Percentiles rank a stretch among this genome's conserved stretches.
These are phyloP conservation scores for Ancistrus triradiatus DNA, from an alignment of 2,113 vertebrate genomes.

Conservation along the genomic window DNA sequence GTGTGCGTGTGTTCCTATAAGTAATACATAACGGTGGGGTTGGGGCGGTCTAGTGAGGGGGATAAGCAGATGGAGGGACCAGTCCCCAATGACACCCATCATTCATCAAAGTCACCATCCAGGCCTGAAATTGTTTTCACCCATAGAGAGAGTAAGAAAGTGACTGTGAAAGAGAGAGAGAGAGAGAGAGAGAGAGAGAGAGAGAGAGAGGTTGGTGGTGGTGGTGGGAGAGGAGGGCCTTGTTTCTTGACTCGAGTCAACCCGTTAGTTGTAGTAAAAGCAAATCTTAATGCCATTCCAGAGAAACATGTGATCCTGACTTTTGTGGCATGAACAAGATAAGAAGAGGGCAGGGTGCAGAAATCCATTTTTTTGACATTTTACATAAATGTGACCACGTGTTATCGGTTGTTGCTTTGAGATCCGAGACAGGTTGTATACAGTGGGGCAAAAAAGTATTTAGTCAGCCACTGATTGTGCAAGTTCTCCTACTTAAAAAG, in stretches of 20 bases:
- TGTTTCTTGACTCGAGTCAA: no score
- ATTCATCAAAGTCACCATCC: conserved; percentile 78
- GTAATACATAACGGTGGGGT: conserved; percentile 10
- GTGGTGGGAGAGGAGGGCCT: no score
- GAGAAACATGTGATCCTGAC: no score
- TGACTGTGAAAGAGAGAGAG: conserved; percentile 8
- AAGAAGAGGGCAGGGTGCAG: conserved; percentile 1
- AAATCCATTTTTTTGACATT: conserved; percentile 37
- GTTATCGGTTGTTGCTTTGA: background rate
- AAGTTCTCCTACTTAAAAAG: no score
- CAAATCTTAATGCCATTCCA: no score
- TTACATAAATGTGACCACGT: conserved; percentile 27
- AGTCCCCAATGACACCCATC: conserved; percentile 72
- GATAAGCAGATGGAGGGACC: conserved; percentile 74
- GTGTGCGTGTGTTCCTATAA: background rate
- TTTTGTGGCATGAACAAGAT: no score
- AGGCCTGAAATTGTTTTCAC: conserved; percentile 66
- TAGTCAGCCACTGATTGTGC: no score
- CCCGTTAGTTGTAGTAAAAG: no score
- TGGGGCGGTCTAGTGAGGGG: conserved; percentile 41
- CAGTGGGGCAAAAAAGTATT: no score
- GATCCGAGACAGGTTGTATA: no score
- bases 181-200: no score
- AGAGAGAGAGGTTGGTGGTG: no score
- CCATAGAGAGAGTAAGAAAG: conserved; percentile 41